phyloP scores from a whole-genome alignment of 2,797 vertebrate species.

The Eulemur mongoz region DNA sequence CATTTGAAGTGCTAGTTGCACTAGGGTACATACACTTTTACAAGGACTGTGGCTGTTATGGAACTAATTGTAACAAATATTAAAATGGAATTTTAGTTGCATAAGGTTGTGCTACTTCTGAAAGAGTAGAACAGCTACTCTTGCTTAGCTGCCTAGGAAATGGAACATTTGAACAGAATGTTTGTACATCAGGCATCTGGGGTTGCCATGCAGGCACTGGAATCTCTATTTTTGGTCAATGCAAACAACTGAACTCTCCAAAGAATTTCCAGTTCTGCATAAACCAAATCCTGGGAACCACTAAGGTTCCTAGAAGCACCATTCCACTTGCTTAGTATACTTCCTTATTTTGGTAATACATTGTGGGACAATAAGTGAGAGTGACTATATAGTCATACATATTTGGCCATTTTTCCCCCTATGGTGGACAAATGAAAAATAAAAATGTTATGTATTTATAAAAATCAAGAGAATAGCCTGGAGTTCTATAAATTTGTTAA shows the following conservation, averaged over 20 bases:
- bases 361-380: background rate
- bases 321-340: background rate
- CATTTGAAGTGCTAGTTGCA: background rate
- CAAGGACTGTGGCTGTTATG: background rate
- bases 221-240: background rate
- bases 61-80: background rate
- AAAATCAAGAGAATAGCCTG: background rate
- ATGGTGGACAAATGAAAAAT: background rate
- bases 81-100: background rate
- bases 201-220: background rate
- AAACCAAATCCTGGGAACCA: background rate
- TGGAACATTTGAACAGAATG: background rate
- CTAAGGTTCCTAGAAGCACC: background rate
- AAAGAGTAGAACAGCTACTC: background rate
- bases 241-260: background rate
- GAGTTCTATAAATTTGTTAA: background rate
- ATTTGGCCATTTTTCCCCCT: background rate
- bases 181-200: background rate
- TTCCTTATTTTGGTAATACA: background rate
- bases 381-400: background rate
- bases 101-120: background rate
- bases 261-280: background rate
- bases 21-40: background rate
- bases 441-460: background rate
- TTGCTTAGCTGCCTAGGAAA: background rate